A percentile compares a stretch with the other conserved stretches of the same genome.
Evolutionary conservation across 1,140 invertebrate species (phyloP).

Genomic region (Euwallacea fornicatus): DNA sequence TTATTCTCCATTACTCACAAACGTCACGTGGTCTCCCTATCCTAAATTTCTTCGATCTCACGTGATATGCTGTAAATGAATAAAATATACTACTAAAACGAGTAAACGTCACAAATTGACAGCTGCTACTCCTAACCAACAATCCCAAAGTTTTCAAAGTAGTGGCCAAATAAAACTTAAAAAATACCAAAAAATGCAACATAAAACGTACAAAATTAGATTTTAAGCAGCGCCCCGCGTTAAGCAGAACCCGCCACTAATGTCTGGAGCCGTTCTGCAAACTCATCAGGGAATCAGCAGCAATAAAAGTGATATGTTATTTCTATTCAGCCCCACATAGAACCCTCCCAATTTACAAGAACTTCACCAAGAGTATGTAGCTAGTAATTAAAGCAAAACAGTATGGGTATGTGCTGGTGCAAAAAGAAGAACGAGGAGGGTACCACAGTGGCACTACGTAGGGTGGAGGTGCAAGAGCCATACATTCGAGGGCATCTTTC

Average conservation of each 20-base stretch:
- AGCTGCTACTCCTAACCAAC: no score
- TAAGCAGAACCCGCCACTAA: not conserved
- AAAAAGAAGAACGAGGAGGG: slow-evolving; percentile 58
- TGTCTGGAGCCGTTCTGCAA: not conserved
- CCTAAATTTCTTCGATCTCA: no score
- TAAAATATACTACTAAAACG: no score
- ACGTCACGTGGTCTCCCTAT: no score
- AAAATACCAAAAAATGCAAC: no score
- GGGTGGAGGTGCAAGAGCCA: slow-evolving; percentile 45
- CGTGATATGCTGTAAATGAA: no score
- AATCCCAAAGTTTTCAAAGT: no score
- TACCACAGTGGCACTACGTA: slow-evolving; percentile 47
- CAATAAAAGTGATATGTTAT: not conserved
- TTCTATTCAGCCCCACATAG: slow-evolving; percentile 3
- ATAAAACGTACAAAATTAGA: no score
- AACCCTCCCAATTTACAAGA: not conserved
- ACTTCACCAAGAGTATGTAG: slow-evolving; percentile 24
- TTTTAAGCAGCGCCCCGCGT: no score
- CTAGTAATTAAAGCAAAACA: slow-evolving; percentile 31
- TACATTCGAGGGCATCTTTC: slow-evolving; percentile 11
- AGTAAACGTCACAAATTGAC: no score
- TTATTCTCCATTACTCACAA: no score
- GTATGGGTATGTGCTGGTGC: slow-evolving; percentile 67
- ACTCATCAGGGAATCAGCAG: not conserved
- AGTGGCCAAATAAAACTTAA: no score